Evolutionary conservation across 1,140 invertebrate genomes (phyloP).

Genomic region (Papilio helenus): DNA sequence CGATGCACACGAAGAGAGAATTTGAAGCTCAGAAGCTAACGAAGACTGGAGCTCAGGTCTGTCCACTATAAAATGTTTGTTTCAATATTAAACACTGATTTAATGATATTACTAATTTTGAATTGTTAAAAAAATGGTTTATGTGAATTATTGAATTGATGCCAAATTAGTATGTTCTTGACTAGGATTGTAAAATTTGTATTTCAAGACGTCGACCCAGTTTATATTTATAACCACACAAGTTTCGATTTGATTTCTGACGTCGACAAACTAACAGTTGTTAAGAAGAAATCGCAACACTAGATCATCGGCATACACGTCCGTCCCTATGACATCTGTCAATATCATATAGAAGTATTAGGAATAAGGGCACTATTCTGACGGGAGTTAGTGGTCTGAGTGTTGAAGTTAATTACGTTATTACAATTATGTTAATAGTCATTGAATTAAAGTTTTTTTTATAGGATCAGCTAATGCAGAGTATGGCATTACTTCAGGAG

Average conservation of each 20-base stretch:
- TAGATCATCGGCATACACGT: no score
- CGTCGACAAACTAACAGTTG: neutral
- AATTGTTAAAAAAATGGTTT: neutral
- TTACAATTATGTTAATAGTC: neutral
- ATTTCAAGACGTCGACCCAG: constrained; percentile 47
- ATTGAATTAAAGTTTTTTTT: constrained; percentile 42
- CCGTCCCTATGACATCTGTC: no score
- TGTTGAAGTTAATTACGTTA: no score
- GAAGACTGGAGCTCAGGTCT: constrained; percentile 78
- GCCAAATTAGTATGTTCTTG: constrained; percentile 29
- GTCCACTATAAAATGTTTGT: neutral
- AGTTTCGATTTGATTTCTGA: neutral
- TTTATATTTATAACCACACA: constrained; percentile 48
- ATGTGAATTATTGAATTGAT: neutral
- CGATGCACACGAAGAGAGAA: constrained; percentile 82
- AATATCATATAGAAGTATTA: no score
- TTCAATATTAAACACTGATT: neutral
- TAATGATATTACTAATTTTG: neutral
- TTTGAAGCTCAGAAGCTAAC: constrained; percentile 81
- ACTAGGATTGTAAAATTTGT: constrained; percentile 29
- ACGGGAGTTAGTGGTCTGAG: no score
- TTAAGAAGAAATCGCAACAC: no score
- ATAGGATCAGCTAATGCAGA: constrained; percentile 81
- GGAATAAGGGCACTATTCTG: no score
- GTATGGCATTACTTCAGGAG: constrained; percentile 82